Evolutionary conservation across 23 tunicate genomes (phyloP), one percentile per base, ranked within the genome.

Genomic region (Ciona savignyi): DNA sequence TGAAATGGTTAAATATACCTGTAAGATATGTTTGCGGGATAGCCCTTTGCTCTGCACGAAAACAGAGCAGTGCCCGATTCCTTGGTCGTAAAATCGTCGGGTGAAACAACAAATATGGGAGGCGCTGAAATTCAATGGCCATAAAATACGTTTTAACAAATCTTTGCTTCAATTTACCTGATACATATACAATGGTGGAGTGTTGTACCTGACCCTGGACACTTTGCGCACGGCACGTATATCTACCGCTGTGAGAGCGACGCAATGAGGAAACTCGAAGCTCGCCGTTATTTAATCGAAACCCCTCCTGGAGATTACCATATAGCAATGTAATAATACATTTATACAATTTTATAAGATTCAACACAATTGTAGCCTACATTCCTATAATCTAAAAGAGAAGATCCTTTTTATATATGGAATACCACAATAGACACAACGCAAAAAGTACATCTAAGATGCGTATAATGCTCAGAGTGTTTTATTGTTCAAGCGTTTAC

Each of bases 181-280:
- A 31, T 0, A 91, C 80, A 67, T 72, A 72, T n/a, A 91, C 91
- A 0, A 62, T 63, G 0, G 97, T 91, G 60, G 80, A 66, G 74
- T 80, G 80, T 76, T 80, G 82, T 56, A 85, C 78, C 25, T 74
- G 71, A 0, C 86, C 90, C 22, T 72, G 79, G 1, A 63, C 63
- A 49, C 81, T 91, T 1, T 73, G 33, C 20, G 85, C 97, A 27
- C 64, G 74, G 73, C 97, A 91, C 11, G 70, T 65, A 62, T 91
- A 91, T 23, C 61, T 67, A 3, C 97, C 97, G 6, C 75, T 51
- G 61, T 91, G 77, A 33, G 27, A 25, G 35, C 66, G 68, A 62
- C 34, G 51, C 29, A 91, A n/a, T 61, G 79, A 67, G 20, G 77
- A 23, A 4, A 91, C 70, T 0, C 67, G 32, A 0, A 91, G 33